Base-by-base conservation (phyloP, 92 coral and sea anemone genomes). In the Phenganax stokvisi region DNA sequence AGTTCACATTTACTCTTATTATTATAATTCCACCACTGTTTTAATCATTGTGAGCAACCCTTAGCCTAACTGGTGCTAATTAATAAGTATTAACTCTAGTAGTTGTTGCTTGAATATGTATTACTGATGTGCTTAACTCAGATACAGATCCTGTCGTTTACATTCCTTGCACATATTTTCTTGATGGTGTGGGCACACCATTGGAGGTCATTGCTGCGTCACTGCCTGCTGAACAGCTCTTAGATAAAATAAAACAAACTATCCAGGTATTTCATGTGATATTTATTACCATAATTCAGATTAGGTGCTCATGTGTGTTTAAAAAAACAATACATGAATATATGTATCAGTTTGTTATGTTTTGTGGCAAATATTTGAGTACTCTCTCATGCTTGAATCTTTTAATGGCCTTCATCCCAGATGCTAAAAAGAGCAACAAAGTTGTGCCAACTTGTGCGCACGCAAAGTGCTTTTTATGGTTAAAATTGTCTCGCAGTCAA, bases 161-260 rank as follows among this genome's bases (percentile, higher is more conserved):
- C 77, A 78, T 94, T 59, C 98, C 98, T 51, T 90, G 91, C 52
- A 84, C 89, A 25, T 94, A 85, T 82, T 88, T 94, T 81, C 92
- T 94, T 85, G 97, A 93, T 76, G 89, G 91, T 54, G 84, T 53
- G 57, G 98, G 98, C 10, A 87, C 87, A 84, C 98, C 98, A 9
- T 8, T 90, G 29, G 98, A 94, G 68, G 89, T 94, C 66, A 77
- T 94, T 11, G 98, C 96, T 87, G 94, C 93, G 10, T 84, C 86
- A 52, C 87, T 88, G 6, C 68, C 92, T 51, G 85, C 80, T 71
- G 91, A 91, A 16, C 91, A 91, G 75, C 86, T 94, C 70, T 52
- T 94, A 20, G 56, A 71, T 37, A 94, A 89, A 76, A 78, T 91
- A 55, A 84, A 76, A 27, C 80, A 88, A 60, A 90, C 97, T 20